Evolutionary conservation across 2,113 vertebrate species (phyloP).

Genomic region (Pogonocichla stellata): DNA sequence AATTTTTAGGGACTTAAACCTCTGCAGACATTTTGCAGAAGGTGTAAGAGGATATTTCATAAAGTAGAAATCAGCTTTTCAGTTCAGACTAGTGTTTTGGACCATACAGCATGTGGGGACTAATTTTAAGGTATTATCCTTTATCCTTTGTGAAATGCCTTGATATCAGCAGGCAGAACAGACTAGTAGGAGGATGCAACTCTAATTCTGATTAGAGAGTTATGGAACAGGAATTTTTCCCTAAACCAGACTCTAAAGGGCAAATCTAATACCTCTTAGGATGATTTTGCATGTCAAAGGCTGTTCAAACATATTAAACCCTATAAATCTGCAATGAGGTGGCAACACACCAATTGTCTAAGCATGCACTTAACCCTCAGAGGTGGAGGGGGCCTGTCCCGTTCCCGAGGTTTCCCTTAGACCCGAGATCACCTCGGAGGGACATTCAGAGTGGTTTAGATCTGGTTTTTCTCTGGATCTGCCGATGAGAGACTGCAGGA

Average conservation of each 20-base stretch:
- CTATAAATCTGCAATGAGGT: neutral
- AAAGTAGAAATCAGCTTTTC: neutral
- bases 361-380: neutral
- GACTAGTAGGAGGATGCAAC: neutral
- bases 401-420: too few relatives aligned
- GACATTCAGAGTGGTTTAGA: too few relatives aligned
- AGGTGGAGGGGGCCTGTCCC: neutral
- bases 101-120: neutral
- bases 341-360: neutral
- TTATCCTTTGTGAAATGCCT: neutral
- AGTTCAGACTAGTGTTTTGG: neutral
- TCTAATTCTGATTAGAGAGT: neutral
- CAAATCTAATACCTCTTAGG: neutral
- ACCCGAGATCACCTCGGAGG: too few relatives aligned
- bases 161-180: neutral
- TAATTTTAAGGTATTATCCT: neutral
- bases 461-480: too few relatives aligned
- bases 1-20: neutral
- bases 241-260: neutral
- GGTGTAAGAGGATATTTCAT: neutral
- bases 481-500: too few relatives aligned
- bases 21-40: neutral
- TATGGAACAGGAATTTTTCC: neutral
- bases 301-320: neutral
- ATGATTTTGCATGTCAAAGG: neutral